Evolutionary conservation across 2,797 vertebrate species (phyloP).

Genomic region (Australoheros facetus): DNA sequence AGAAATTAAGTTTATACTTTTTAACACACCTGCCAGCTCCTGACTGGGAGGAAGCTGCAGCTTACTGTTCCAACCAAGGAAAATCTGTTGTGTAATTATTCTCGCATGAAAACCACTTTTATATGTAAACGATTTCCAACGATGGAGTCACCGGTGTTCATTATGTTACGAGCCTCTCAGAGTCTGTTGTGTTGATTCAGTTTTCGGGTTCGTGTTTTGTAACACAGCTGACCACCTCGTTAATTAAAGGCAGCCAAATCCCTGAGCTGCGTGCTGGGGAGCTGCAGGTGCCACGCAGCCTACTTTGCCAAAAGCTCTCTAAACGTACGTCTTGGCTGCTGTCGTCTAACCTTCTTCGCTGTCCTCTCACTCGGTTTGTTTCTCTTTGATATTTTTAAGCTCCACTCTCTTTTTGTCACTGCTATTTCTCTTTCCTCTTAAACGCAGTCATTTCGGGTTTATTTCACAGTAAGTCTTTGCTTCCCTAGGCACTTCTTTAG

Average conservation of each 20-base stretch:
- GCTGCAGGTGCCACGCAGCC: constrained; percentile 42
- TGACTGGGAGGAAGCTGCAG: constrained; percentile 21
- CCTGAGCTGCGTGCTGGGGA: constrained; percentile 8
- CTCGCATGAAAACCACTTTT: background rate
- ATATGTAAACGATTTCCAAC: background rate
- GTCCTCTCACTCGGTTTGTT: constrained; percentile 4
- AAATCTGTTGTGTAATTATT: background rate
- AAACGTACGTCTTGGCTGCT: background rate
- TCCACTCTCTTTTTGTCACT: background rate
- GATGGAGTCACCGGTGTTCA: constrained; percentile 1
- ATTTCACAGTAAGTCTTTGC: constrained; percentile 35
- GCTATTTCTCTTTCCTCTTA: background rate
- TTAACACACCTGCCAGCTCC: background rate
- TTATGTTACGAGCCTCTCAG: background rate
- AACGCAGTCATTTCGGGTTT: constrained; percentile 19
- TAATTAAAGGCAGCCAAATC: constrained; percentile 45
- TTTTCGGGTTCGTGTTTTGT: constrained; percentile 6
- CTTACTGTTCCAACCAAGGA: constrained; percentile 14
- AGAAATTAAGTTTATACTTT: no score
- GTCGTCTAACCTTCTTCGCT: background rate
- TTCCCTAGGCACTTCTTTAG: constrained; percentile 35
- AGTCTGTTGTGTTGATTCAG: constrained; percentile 8
- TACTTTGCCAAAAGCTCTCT: constrained; percentile 1
- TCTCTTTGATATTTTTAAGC: background rate
- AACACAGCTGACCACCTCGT: constrained; percentile 16